These are phyloP conservation scores for Hapalemur alaotrensis DNA, from an alignment of 2,797 vertebrate genomes.

Conservation along the genomic window DNA sequence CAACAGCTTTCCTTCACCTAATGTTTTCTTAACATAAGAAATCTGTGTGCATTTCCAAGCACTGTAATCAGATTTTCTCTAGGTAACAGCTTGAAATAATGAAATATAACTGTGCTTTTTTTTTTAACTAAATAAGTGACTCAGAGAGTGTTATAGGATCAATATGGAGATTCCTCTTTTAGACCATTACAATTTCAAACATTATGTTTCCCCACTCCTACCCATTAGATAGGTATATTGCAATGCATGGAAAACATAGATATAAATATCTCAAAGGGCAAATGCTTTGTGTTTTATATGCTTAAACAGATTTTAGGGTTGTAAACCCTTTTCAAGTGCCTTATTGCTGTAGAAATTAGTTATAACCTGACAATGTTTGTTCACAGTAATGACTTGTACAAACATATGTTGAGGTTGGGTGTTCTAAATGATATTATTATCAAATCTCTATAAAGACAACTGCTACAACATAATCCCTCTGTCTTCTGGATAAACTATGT, in stretches of 20 bases:
- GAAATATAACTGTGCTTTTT: background rate
- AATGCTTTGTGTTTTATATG: background rate
- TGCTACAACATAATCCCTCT: slow-evolving; percentile 34
- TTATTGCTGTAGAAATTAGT: slow-evolving; percentile 54
- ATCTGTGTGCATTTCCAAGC: background rate
- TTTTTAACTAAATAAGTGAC: background rate
- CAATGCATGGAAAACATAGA: background rate
- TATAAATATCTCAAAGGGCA: background rate
- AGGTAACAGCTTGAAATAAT: slow-evolving; percentile 11
- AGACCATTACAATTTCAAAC: slow-evolving; percentile 11
- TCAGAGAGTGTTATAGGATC: background rate
- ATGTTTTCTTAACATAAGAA: background rate
- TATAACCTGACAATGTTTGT: slow-evolving; percentile 49
- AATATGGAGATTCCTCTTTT: background rate
- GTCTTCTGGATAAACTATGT: slow-evolving; percentile 48
- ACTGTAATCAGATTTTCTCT: slow-evolving; percentile 17
- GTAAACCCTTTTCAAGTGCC: background rate
- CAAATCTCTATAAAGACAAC: slow-evolving; percentile 53
- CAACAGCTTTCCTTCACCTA: background rate
- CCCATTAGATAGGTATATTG: background rate
- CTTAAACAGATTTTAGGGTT: slow-evolving; percentile 13
- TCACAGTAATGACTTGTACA: slow-evolving; percentile 45
- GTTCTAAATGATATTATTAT: slow-evolving; percentile 11
- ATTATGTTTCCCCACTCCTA: background rate
- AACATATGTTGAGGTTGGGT: background rate